Evolutionary conservation across 2,888 invertebrate species (phyloP), one percentile per base, ranked within the genome.

Genomic region (Chydorus sphaericus): DNA sequence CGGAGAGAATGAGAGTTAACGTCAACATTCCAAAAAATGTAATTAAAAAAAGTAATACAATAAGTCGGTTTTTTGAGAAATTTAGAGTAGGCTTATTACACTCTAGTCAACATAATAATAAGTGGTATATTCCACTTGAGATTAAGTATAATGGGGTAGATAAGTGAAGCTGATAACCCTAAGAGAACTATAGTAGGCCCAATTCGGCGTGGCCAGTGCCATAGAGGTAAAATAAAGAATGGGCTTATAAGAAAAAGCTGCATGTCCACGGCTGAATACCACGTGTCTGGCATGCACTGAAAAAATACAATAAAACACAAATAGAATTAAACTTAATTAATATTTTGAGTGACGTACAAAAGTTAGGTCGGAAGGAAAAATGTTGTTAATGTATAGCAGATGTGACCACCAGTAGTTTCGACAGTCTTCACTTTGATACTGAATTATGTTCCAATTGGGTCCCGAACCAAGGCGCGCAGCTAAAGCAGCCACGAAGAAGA

Each of bases 251-350:
- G 30, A 39, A 57, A 61, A 30, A 61, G 57, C 37, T 60, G 60
- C 57, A 61, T 58, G 48, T 61, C 61, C 20, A 36, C 74, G 4
- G 77, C 73, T 37, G 82, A 70, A 63, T 81, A 82, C 82, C 82
- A 82, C 0, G 81, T 80, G 67, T 82, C 81, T 68, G 81, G 81
- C 81, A 82, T 81, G 62, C 81, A 82, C 81, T 81, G n/a, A 5
- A 39, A 39, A n/a, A 20, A 20, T 20, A 8, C 20, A 20, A 8
- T 39, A 5, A 39, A 10, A 16, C 39, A 14, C 39, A n/a, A 18
- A 16, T n/a, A n/a, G n/a, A n/a, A n/a, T n/a, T n/a, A n/a, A n/a
- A n/a, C n/a, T n/a, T n/a, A n/a, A n/a, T n/a, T n/a, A n/a, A n/a
- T n/a, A n/a, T n/a, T n/a, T n/a, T n/a, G n/a, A n/a, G n/a, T n/a